Base-by-base conservation (phyloP, 64 coral and sea anemone genomes). In the Trachythela sp. region DNA sequence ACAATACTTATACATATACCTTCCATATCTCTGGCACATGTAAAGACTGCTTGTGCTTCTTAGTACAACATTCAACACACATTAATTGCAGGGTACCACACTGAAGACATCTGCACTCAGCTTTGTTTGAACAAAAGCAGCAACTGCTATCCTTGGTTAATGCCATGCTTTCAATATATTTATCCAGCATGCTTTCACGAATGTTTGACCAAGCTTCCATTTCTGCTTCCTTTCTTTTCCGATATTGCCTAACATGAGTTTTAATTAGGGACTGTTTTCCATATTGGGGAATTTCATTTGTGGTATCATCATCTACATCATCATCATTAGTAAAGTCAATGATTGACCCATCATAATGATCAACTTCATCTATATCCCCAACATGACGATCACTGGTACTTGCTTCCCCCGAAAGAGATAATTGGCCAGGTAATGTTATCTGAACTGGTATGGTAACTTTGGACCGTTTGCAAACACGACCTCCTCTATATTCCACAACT, bases 391-490 rank as follows among this genome's bases (percentile, higher is more conserved):
- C 20, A 27, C 56, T 64, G 56, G 20, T 64, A 18, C 24, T 64
- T 26, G 5, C 56, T 64, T n/a, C 13, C 56, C 26, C 56, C 26
- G 56, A n/a, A 27, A 20, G 8, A 64, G 56, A 64, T 64, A 18
- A 64, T 27, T 64, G 56, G 56, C 20, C 56, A 64, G 56, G 56
- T 64, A 64, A 6, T 64, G 56, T n/a, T 64, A 64, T 64, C 15
- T 64, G 56, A 64, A 64, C 56, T 64, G 56, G 56, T n/a, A 64
- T 64, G 56, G 56, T 64, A 27, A 64, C 56, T 64, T 64, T 64
- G 3, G 56, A n/a, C 13, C 56, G 56, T 22, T 64, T 64, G 22
- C 56, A 0, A 27, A n/a, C n/a, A n/a, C n/a, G n/a, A n/a, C n/a
- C n/a, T n/a, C n/a, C n/a, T n/a, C n/a, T n/a, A n/a, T n/a, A n/a